Percentiles rank a stretch among this genome's conserved stretches.
Conservation (phyloP, 2,888 invertebrate species). For the Acrobasis suavella region DNA sequence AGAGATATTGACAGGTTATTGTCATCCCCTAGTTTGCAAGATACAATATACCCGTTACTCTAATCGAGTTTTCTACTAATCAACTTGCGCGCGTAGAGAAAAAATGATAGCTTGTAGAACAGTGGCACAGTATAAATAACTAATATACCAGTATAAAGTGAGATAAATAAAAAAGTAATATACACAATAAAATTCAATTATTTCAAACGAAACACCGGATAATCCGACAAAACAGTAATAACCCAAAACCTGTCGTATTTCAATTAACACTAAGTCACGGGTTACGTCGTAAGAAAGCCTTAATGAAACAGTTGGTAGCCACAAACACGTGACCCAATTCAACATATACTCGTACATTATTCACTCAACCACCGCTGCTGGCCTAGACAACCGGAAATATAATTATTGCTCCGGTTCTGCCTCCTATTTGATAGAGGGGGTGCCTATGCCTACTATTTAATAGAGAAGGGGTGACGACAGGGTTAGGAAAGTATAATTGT, state of each 20-base stretch:
- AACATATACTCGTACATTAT: constrained; percentile 34
- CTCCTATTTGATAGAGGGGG: constrained; percentile 5
- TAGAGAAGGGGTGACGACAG: too few species aligned
- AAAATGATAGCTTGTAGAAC: too few species aligned
- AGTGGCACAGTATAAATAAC: not conserved
- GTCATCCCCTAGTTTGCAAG: too few species aligned
- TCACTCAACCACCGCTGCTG: constrained; percentile 30
- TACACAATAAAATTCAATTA: too few species aligned
- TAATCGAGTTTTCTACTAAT: too few species aligned
- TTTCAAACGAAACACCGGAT: not conserved
- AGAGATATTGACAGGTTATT: too few species aligned
- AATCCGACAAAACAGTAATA: not conserved
- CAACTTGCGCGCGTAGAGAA: too few species aligned
- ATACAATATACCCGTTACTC: too few species aligned
- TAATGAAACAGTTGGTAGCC: constrained; percentile 7
- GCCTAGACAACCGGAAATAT: constrained; percentile 33
- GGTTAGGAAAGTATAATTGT: too few species aligned
- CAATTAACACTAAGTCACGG: constrained; percentile 12
- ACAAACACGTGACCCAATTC: constrained; percentile 32
- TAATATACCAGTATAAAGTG: not conserved
- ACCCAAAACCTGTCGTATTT: constrained; percentile 3
- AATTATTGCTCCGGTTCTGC: constrained; percentile 26
- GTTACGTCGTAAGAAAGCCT: constrained; percentile 6
- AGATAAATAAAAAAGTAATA: not conserved
- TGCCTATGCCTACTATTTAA: too few species aligned